phyloP scores from a whole-genome alignment of 2,888 invertebrate genomes.

The Torymus aiolomorphi region DNA sequence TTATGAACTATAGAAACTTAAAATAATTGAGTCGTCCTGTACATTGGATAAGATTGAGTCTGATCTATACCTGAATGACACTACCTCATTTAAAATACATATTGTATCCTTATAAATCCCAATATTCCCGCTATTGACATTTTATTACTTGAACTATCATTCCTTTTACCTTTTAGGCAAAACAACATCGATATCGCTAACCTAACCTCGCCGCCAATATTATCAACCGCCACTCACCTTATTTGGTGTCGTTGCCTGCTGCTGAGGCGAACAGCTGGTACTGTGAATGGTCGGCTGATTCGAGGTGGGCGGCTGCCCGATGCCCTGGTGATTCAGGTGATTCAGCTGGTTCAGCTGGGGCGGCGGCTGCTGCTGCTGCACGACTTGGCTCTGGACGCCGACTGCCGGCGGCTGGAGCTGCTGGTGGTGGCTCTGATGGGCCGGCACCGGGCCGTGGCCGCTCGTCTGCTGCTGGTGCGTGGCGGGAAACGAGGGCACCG shows the following conservation, averaged over 20 bases:
- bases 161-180: no score
- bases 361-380: conserved; percentile 65
- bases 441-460: conserved; percentile 54
- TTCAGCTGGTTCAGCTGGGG: conserved; percentile 72
- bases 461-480: conserved; percentile 70
- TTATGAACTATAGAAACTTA: no score
- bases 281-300: conserved; percentile 70
- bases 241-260: conserved; percentile 73
- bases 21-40: no score
- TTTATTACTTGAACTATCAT: no score
- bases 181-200: no score
- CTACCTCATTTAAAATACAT: not conserved
- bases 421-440: conserved; percentile 66
- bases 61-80: not conserved
- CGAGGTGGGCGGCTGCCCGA: conserved; percentile 66
- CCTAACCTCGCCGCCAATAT: no score
- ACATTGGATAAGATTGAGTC: not conserved
- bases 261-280: conserved; percentile 74
- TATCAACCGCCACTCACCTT: conserved; percentile 64
- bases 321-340: conserved; percentile 73
- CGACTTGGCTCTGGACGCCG: conserved; percentile 65
- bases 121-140: not conserved
- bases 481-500: conserved; percentile 75
- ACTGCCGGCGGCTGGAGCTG: conserved; percentile 66
- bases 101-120: not conserved